Percentiles rank a stretch among this genome's conserved stretches.
Conservation (phyloP, 2,113 vertebrate species). For the Coptodon rendalli region DNA sequence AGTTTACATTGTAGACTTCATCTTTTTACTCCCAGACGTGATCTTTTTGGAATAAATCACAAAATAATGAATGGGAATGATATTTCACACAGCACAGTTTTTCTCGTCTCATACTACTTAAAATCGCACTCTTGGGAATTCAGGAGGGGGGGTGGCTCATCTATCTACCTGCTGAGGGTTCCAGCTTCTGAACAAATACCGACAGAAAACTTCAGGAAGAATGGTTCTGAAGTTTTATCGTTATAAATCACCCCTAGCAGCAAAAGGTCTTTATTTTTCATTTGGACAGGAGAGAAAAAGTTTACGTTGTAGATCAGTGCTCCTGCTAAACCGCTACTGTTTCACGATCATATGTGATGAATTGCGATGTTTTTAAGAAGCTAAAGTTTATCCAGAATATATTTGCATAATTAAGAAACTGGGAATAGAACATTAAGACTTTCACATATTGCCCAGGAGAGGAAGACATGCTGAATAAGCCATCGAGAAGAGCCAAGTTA, state of each 20-base stretch:
- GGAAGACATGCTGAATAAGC: neutral
- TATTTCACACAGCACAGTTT: neutral
- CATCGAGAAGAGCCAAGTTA: conserved; percentile 36
- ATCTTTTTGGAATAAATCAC: neutral
- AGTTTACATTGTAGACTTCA: neutral
- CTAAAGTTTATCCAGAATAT: neutral
- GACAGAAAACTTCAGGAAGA: neutral
- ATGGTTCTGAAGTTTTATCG: neutral
- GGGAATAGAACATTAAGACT: neutral
- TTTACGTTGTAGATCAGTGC: neutral
- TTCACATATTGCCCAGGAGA: neutral
- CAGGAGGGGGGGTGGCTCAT: neutral
- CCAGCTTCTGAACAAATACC: neutral
- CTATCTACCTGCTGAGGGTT: neutral
- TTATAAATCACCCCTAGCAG: neutral
- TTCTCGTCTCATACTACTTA: neutral
- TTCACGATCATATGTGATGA: neutral
- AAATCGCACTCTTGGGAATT: neutral
- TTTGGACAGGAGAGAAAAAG: neutral
- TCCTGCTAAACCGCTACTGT: neutral
- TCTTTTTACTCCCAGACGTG: neutral
- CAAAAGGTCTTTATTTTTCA: neutral
- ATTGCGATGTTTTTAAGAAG: neutral
- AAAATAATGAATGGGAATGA: neutral
- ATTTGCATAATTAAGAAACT: neutral